Evolutionary conservation across 2,113 vertebrate genomes (phyloP), one percentile per base, ranked within the genome.

Genomic region (Todiramphus saurophagus): DNA sequence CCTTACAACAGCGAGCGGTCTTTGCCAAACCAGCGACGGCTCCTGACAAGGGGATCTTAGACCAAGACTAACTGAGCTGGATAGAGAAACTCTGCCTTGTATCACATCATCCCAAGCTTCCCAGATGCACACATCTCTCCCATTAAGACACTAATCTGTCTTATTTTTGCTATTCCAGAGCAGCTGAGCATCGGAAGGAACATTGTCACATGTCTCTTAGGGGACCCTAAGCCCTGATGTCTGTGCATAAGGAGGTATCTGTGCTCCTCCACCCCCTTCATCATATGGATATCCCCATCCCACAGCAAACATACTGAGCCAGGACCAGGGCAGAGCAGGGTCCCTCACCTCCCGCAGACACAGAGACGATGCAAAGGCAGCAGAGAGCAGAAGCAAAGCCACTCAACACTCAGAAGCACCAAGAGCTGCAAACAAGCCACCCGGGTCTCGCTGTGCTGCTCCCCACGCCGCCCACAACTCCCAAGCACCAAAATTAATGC

Each of bases 171-270:
- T n/a, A 5, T 37, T 35, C 23, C 8, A 8, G 53, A 51, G 41
- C 4, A 63, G 48, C 68, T 39, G 31, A 35, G 48, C 4, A 25
- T 10, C 3, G 1, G 53, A 39, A 39, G 15, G 43, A 81, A 46
- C 25, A 2, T 1, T 15, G 20, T 4, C 59, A 25, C 20, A 7
- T 1, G 0, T 23, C 33, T 43, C 59, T 7, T 9, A 13, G 20
- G 41, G 41, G 20, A 25, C 35, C 17, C 66, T 9, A 7, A 62
- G 6, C 23, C n/a, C 17, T 1, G 0, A 9, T 16, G 27, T 23
- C 60, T 18, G 10, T 1, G 8, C 0, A 0, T 5, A 31, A 44
- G 31, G 48, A 84, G 39, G 8, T 5, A 24, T 9, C 46, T 1
- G 8, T 35, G 53, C 75, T 50, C 59, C 64, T 60, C 56, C 8